These are phyloP conservation scores for Polymixis flavicincta DNA, from an alignment of 2,888 invertebrate genomes.

Conservation along the genomic window DNA sequence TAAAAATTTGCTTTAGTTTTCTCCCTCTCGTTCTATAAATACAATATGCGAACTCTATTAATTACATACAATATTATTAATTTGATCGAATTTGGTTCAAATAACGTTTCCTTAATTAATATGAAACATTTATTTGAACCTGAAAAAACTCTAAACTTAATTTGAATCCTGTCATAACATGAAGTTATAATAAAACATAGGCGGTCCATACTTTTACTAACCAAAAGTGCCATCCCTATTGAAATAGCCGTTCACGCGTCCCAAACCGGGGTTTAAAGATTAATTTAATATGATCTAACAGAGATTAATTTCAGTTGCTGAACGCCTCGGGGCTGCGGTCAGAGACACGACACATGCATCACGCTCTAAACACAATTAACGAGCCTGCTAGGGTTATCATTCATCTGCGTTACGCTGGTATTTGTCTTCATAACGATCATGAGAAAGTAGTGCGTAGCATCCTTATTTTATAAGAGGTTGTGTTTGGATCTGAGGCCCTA, in stretches of 20 bases:
- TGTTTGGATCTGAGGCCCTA: neutral
- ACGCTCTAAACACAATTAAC: conserved; percentile 82
- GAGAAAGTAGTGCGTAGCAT: conserved; percentile 43
- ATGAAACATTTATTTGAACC: neutral
- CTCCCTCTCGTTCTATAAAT: too few relatives aligned
- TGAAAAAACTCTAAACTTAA: neutral
- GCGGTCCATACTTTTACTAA: neutral
- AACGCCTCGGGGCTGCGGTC: conserved; percentile 73
- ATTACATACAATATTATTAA: too few relatives aligned
- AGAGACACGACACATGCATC: conserved; percentile 80
- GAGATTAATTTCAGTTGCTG: conserved; percentile 75
- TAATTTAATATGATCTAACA: conserved; percentile 70
- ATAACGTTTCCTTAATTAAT: neutral
- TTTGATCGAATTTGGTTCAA: too few relatives aligned
- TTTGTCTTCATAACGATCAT: conserved; percentile 68
- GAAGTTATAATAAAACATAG: neutral
- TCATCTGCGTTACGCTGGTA: conserved; percentile 61
- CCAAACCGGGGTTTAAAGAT: conserved; percentile 54
- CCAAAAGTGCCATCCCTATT: conserved; percentile 14
- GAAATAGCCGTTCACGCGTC: conserved; percentile 26
- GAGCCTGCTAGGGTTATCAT: conserved; percentile 73
- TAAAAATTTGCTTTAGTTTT: too few relatives aligned
- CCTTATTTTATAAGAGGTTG: conserved; percentile 8
- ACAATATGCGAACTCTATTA: too few relatives aligned
- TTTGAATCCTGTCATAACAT: too few relatives aligned